These are phyloP conservation scores for Mactra quadrangularis DNA, from an alignment of 1,140 invertebrate genomes.

Conservation along the genomic window DNA sequence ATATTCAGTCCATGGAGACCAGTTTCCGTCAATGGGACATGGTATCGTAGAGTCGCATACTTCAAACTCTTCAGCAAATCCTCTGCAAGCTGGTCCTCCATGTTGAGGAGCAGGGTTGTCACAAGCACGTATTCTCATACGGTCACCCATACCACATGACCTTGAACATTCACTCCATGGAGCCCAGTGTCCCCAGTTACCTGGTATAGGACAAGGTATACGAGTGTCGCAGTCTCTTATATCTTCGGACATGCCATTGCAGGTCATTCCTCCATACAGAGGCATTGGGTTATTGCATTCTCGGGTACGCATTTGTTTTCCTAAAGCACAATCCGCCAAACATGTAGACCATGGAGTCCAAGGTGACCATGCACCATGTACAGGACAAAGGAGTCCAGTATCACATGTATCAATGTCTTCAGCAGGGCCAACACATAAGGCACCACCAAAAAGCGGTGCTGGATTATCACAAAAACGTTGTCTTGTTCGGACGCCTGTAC, in stretches of 20 bases:
- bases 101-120: conserved; percentile 13
- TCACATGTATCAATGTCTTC: conserved; percentile 49
- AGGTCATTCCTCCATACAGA: conserved; percentile 69
- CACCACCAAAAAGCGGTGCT: conserved; percentile 57
- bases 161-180: conserved; percentile 66
- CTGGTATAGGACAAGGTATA: conserved; percentile 81
- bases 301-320: conserved; percentile 70
- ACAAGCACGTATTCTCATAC: conserved; percentile 62
- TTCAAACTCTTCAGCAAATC: conserved; percentile 39
- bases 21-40: conserved; percentile 66
- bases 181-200: conserved; percentile 66
- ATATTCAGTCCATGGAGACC: conserved; percentile 67
- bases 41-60: conserved; percentile 69
- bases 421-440: conserved; percentile 51
- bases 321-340: conserved; percentile 77
- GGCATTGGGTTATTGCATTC: conserved; percentile 74
- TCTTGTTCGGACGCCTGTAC: conserved; percentile 84
- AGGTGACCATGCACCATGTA: conserved; percentile 79
- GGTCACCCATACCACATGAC: conserved; percentile 72
- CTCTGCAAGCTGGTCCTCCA: conserved; percentile 44
- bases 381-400: conserved; percentile 47
- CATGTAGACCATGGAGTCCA: conserved; percentile 82
- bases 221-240: conserved; percentile 60
- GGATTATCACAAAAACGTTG: conserved; percentile 66
- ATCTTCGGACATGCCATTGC: conserved; percentile 65